These are phyloP conservation scores for Palythoa grandis DNA, from an alignment of 92 coral and sea anemone species.

Conservation along the genomic window DNA sequence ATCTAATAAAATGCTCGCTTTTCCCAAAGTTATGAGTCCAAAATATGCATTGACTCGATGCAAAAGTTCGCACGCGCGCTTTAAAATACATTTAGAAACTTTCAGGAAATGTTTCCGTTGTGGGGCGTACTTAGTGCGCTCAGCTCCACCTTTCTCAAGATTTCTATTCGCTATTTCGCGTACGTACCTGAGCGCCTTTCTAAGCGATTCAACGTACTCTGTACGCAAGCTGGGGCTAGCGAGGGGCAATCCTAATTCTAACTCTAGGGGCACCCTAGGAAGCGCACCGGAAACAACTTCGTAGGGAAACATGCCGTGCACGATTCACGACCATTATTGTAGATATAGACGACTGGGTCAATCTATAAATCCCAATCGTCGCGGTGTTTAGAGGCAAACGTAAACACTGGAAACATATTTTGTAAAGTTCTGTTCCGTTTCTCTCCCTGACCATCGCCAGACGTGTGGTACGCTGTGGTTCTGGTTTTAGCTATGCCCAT, in stretches of 20 bases:
- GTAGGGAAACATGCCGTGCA: conserved; percentile 41
- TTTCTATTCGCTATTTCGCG: no score
- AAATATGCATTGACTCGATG: no score
- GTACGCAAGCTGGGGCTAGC: conserved; percentile 26
- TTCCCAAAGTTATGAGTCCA: no score
- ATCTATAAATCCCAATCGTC: conserved; percentile 63
- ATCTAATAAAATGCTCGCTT: no score
- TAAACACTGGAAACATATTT: conserved; percentile 54
- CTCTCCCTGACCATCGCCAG: conserved; percentile 59
- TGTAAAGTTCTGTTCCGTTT: conserved; percentile 60
- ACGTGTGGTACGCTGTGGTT: conserved; percentile 57
- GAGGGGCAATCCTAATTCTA: conserved; percentile 42
- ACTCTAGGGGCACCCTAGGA: conserved; percentile 58
- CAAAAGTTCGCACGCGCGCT: no score
- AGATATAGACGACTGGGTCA: conserved; percentile 49
- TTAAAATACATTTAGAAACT: no score
- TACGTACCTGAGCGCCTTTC: no score
- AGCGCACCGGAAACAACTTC: conserved; percentile 53
- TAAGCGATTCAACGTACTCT: no score
- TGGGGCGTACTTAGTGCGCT: no score
- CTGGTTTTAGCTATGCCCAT: conserved; percentile 58
- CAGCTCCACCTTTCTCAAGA: no score
- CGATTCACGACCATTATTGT: conserved; percentile 60
- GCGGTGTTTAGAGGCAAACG: conserved; percentile 44
- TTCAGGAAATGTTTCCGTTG: no score